phyloP scores from a whole-genome alignment of 2,888 invertebrate genomes.

The Hirtodrosophila cameraria region DNA sequence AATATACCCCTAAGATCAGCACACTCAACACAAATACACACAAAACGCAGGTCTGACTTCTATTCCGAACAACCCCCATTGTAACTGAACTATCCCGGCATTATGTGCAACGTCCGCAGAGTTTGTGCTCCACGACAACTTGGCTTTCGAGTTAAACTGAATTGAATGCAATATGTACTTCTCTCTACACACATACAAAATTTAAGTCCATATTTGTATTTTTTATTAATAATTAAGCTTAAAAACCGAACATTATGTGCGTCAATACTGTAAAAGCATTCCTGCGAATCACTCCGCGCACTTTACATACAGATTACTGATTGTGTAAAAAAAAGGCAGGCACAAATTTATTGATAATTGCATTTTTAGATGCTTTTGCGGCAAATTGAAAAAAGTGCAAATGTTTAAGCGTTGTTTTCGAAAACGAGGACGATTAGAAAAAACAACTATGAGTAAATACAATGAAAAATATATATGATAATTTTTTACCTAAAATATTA shows the following conservation, averaged over 20 bases:
- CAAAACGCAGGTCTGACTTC: slow-evolving; percentile 37
- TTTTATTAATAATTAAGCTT: slow-evolving; percentile 69
- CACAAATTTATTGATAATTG: slow-evolving; percentile 52
- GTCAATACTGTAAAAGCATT: slow-evolving; percentile 56
- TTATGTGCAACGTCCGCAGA: slow-evolving; percentile 49
- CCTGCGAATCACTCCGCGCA: slow-evolving; percentile 56
- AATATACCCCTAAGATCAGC: slow-evolving; percentile 32
- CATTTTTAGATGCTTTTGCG: slow-evolving; percentile 67
- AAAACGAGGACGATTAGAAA: slow-evolving; percentile 58
- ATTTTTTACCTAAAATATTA: slow-evolving; percentile 68
- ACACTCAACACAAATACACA: slow-evolving; percentile 38
- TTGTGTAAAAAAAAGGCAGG: slow-evolving; percentile 39
- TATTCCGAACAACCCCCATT: slow-evolving; percentile 27
- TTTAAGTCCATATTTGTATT: slow-evolving; percentile 67
- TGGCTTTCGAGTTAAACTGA: slow-evolving; percentile 47
- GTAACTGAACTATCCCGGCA: slow-evolving; percentile 51
- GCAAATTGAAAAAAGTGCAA: slow-evolving; percentile 58
- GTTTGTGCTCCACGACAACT: slow-evolving; percentile 32
- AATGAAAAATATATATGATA: slow-evolving; percentile 72
- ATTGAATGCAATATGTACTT: slow-evolving; percentile 55
- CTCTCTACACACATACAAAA: slow-evolving; percentile 48
- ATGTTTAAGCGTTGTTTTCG: slow-evolving; percentile 67
- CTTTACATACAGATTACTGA: slow-evolving; percentile 36
- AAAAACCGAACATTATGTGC: slow-evolving; percentile 49
- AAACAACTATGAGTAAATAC: slow-evolving; percentile 56